Percentiles rank a stretch among this genome's conserved stretches.
phyloP scores from a whole-genome alignment of 2,113 vertebrate species.

The Equus quagga region DNA sequence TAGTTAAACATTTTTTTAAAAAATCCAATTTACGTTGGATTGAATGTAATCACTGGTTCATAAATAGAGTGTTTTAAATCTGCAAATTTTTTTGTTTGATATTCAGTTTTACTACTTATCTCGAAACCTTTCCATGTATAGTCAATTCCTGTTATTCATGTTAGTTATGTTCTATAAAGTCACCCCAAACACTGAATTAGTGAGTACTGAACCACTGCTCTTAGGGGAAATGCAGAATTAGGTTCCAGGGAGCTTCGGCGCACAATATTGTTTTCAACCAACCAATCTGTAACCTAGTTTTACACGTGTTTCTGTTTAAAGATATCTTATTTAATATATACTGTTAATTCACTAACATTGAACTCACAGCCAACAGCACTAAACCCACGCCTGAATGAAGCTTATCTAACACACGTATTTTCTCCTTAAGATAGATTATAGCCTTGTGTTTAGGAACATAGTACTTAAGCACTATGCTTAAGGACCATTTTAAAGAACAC shows the following conservation, averaged over 20 bases:
- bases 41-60: not conserved
- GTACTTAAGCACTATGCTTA: not conserved
- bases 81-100: not conserved
- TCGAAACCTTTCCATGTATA: not conserved
- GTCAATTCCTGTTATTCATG: not conserved
- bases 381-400: not conserved
- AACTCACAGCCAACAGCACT: not conserved
- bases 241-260: not conserved
- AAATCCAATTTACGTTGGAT: not conserved
- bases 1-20: not conserved
- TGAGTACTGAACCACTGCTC: not conserved
- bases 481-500: not conserved
- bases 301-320: conserved; percentile 13
- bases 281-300: not conserved
- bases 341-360: not conserved
- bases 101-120: conserved; percentile 1
- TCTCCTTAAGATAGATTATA: not conserved
- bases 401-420: not conserved
- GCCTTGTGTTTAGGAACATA: not conserved
- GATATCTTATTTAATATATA: not conserved
- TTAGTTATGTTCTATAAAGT: not conserved
- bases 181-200: not conserved
- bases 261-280: not conserved
- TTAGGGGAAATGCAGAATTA: not conserved
- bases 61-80: not conserved